Evolutionary conservation across 2,888 invertebrate genomes (phyloP), one percentile per base, ranked within the genome.

Genomic region (Aphidoletes aphidimyza): DNA sequence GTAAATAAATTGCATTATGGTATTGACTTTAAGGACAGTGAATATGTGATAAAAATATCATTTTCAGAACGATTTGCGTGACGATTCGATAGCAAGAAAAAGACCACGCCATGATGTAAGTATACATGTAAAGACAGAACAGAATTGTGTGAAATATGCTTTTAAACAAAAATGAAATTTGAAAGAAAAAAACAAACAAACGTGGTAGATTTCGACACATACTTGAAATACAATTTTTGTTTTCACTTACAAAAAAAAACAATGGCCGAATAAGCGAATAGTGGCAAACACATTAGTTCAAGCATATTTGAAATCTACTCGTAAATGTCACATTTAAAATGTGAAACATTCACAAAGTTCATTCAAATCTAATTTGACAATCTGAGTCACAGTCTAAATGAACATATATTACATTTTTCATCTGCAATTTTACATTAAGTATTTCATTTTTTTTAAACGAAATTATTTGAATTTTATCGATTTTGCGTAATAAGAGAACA

Each of bases 81-180:
- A 90, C 87, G 89, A 90, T 17, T 87, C 86, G 17, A 88, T 88
- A 86, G 90, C 89, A 42, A 88, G 89, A 22, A 90, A 90, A 85
- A 88, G 90, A 49, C 88, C 89, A 19, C 89, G 90, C 14, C 87
- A 88, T 88, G 90, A 90, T 87, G 49, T 84, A 84, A 47, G 49
- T 30, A 8, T n/a, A n/a, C n/a, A n/a, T n/a, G n/a, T n/a, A n/a
- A n/a, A n/a, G n/a, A n/a, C n/a, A n/a, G n/a, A n/a, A n/a, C n/a
- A n/a, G n/a, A n/a, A n/a, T n/a, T n/a, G n/a, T n/a, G n/a, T n/a
- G n/a, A n/a, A n/a, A n/a, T n/a, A n/a, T n/a, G n/a, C n/a, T n/a
- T n/a, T n/a, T n/a, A n/a, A n/a, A n/a, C n/a, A n/a, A n/a, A n/a
- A n/a, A n/a, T n/a, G n/a, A n/a, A n/a, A n/a, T n/a, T n/a, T n/a